phyloP scores from a whole-genome alignment of 2,113 vertebrate species.

The Corythoichthys intestinalis region DNA sequence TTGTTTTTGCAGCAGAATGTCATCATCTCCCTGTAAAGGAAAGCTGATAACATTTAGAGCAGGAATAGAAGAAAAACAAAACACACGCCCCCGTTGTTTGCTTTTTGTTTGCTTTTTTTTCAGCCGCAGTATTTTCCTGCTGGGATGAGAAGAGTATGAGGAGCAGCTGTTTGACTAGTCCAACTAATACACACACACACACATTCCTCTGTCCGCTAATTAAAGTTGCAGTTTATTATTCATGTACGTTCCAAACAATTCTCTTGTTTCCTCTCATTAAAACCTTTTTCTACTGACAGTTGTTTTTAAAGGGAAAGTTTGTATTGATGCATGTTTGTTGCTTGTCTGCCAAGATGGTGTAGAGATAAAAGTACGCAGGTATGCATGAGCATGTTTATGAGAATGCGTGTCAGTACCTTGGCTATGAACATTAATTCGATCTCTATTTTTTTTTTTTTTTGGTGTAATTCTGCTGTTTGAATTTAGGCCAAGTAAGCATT shows the following conservation, averaged over 20 bases:
- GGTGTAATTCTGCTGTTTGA: constrained; percentile 3
- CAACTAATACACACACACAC: constrained; percentile 14
- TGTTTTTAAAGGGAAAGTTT: constrained; percentile 8
- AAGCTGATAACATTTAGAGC: constrained; percentile 41
- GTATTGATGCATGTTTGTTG: background rate
- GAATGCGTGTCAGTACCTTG: constrained; percentile 6
- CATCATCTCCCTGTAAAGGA: constrained; percentile 25
- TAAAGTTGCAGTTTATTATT: constrained; percentile 15
- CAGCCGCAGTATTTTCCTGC: constrained; percentile 7
- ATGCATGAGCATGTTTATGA: constrained; percentile 1
- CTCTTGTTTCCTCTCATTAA: background rate
- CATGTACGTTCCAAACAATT: constrained; percentile 9
- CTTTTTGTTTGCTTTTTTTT: constrained; percentile 47
- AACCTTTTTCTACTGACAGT: background rate
- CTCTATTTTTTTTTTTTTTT: constrained; percentile 1
- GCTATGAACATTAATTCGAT: constrained; percentile 14
- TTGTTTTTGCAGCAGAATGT: constrained; percentile 24
- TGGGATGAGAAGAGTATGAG: constrained; percentile 15
- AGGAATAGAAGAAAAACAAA: background rate
- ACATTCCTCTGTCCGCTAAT: constrained; percentile 8
- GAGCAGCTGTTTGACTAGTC: constrained; percentile 28
- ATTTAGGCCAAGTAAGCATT: background rate
- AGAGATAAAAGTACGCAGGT: constrained; percentile 25
- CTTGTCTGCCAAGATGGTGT: constrained; percentile 3
- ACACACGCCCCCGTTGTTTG: constrained; percentile 1